Evolutionary conservation across 2,888 invertebrate species (phyloP), one percentile per base, ranked within the genome.

Genomic region (Zhengitettix transpicula): DNA sequence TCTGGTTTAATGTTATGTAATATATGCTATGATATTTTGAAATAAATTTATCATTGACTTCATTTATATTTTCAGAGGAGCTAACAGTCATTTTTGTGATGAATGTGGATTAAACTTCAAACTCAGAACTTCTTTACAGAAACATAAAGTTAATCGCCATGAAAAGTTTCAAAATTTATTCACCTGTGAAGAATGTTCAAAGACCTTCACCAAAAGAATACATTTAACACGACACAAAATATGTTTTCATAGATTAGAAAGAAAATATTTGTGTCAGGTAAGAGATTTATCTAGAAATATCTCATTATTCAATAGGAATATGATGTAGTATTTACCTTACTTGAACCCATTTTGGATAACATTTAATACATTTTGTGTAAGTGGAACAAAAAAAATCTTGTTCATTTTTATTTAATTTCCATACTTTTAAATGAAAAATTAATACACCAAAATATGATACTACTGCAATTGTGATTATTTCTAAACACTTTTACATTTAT

Each of bases 191-290:
- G 54, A 61, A 40, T 65, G 65, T 58, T 44, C 17, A 11, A 42
- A 57, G 44, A 58, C 42, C 10, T 65, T 65, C 57, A 55, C 57
- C 28, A 65, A 65, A 52, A 53, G 60, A 42, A 64, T 65, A n/a
- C 60, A 63, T 14, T 58, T 65, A 15, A 65, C 65, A 1, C 60
- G 61, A 15, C 65, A 65, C 58, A 61, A 61, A 57, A 63, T 64
- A 40, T 59, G 56, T 15, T 57, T 59, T 15, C 65, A 65, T 57
- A 41, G 57, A 15, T 16, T 64, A 1, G 64, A 64, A 58, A 64
- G 62, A 53, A 65, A 62, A 54, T 65, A 60, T 55, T 56, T 65
- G 10, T 65, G 65, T 47, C 65, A 65, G 64, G 65, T 64, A 55
- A 42, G 17, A 16, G 10, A 40, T 16, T 8, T 28, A 28, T 28